Base-by-base conservation (phyloP, 2,113 vertebrate genomes). In the Synchiropus splendidus region DNA sequence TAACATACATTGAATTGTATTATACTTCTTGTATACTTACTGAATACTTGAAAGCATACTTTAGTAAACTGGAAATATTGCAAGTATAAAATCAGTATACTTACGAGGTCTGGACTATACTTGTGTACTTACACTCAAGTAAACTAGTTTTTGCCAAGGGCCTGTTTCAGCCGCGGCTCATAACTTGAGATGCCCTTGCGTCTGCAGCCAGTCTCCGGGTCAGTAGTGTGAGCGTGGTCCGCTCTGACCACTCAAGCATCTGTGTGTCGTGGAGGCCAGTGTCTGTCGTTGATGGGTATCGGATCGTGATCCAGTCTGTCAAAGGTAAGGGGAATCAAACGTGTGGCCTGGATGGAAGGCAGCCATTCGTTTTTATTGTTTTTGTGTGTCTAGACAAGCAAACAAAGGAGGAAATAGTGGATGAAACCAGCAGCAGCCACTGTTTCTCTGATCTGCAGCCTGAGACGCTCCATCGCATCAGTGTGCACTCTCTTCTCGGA, bases 231-330 rank as follows among this genome's bases (percentile, higher is more conserved):
- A 85, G 78, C 10, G 83, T 86, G 47, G 75, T 84, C 31, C 55
- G 79, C 2, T 84, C 83, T 1, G 85, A 86, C 43, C 81, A 86
- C 48, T 77, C 80, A 55, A 84, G 79, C 31, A 79, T 87, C 42
- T 88, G 86, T 49, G 77, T 85, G 48, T 84, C 83, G 3, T 86
- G 85, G 86, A 80, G 81, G 42, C 72, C 83, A 0, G 67, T 83
- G 37, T 61, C 74, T 9, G 71, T 72, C 1, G 75, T 85, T 1
- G 71, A 70, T 14, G 72, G 74, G 1, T 87, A 86, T 52, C 81
- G 61, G 1, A 58, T 88, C 4, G 61, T 84, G 39, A 67, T 88
- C 16, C 81, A 87, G 57, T 80, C 80, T 5, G 57, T 76, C 31
- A 75, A 67, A 78, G 74, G 80, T 83, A 42, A 55, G 13, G 10